Evolutionary conservation across 1,140 invertebrate genomes (phyloP).

Genomic region (Coelopa frigida): DNA sequence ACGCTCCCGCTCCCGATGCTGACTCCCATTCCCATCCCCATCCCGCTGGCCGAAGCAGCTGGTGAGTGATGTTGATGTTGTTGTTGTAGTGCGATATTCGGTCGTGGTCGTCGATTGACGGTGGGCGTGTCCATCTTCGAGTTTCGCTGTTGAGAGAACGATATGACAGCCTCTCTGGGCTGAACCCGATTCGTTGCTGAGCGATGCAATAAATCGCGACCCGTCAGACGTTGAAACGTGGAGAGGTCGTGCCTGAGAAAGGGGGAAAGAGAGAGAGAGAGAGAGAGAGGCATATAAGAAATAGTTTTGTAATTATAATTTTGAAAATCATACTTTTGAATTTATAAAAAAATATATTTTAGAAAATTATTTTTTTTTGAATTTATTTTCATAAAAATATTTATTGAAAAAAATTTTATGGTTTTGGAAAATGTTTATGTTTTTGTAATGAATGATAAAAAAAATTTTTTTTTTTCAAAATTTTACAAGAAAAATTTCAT

Average conservation of each 20-base stretch:
- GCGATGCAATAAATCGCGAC: slow-evolving; percentile 45
- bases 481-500: too few species aligned
- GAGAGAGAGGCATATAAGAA: background rate
- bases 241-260: slow-evolving; percentile 44
- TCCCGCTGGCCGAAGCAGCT: background rate
- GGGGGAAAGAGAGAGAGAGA: background rate
- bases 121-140: slow-evolving; percentile 46
- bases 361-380: background rate
- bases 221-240: slow-evolving; percentile 45
- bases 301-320: background rate
- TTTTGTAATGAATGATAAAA: slow-evolving; percentile 1
- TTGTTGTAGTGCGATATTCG: slow-evolving; percentile 14
- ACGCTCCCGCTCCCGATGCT: background rate
- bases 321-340: background rate
- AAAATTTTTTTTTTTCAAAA: too few species aligned
- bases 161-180: slow-evolving; percentile 46
- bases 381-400: background rate
- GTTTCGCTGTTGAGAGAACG: slow-evolving; percentile 46
- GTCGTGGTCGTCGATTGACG: slow-evolving; percentile 41
- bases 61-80: slow-evolving; percentile 11
- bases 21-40: background rate
- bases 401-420: background rate
- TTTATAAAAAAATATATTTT: background rate
- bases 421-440: slow-evolving; percentile 1
- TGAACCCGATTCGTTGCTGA: slow-evolving; percentile 41